Evolutionary conservation across 2,888 invertebrate genomes (phyloP).

Genomic region (Malachius bipustulatus): DNA sequence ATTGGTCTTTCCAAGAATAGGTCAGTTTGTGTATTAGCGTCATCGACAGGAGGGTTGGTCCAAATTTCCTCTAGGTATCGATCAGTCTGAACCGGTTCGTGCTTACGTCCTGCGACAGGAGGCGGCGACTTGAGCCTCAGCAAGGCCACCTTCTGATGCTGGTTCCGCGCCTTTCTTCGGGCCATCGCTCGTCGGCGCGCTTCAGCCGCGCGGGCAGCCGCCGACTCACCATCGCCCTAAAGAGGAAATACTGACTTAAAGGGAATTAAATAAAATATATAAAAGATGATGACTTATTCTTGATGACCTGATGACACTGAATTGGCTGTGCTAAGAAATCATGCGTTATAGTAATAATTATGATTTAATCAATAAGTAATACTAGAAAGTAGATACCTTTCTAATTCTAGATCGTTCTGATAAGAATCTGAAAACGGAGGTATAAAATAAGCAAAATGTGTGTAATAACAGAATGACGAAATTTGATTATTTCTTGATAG

Average conservation of each 20-base stretch:
- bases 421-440: no score
- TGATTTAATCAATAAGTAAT: no score
- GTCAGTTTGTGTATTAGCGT: constrained; percentile 71
- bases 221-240: constrained; percentile 42
- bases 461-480: no score
- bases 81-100: constrained; percentile 84
- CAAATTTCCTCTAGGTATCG: constrained; percentile 75
- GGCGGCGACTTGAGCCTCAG: constrained; percentile 58
- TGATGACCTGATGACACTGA: no score
- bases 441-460: no score
- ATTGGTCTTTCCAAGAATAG: constrained; percentile 71
- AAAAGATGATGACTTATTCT: no score
- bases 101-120: constrained; percentile 69
- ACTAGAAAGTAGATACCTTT: no score
- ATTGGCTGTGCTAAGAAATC: no score
- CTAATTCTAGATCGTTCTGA: no score
- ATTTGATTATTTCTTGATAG: no score
- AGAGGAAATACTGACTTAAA: constrained; percentile 9
- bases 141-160: constrained; percentile 38
- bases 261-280: no score
- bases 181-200: constrained; percentile 62
- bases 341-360: no score
- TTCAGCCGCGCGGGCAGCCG: constrained; percentile 47
- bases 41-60: constrained; percentile 62
- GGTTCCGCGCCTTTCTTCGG: constrained; percentile 55